Percentiles rank a stretch among this genome's conserved stretches.
Conservation (phyloP, 2,797 vertebrate species). For the Limosa lapponica region DNA sequence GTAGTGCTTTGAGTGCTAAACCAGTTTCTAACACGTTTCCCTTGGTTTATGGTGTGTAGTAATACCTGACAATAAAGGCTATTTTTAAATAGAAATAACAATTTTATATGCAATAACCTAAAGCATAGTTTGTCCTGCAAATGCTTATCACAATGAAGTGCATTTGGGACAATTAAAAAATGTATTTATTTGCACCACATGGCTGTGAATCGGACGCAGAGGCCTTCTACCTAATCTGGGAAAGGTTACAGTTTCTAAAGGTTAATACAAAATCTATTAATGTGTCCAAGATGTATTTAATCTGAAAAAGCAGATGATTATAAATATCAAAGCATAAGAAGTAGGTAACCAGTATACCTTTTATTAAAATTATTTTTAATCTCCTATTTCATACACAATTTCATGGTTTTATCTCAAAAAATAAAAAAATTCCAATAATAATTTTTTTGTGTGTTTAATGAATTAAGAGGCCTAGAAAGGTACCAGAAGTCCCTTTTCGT, state of each 20-base stretch:
- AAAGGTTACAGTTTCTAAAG: neutral
- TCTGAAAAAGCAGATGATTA: neutral
- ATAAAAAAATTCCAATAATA: neutral
- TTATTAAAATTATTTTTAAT: neutral
- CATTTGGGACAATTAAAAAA: neutral
- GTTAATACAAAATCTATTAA: neutral
- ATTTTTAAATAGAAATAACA: neutral
- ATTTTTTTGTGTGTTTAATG: neutral
- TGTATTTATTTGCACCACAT: neutral
- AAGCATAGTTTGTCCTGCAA: neutral
- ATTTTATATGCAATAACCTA: neutral
- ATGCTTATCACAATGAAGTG: neutral
- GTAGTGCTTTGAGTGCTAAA: neutral
- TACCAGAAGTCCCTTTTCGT: neutral
- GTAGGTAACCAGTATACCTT: neutral
- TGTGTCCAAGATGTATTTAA: neutral
- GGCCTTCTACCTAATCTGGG: neutral
- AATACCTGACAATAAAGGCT: neutral
- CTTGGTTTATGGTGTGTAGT: neutral
- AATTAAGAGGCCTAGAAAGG: neutral
- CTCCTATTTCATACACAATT: neutral
- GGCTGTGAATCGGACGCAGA: neutral
- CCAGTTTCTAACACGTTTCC: neutral
- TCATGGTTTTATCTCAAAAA: neutral
- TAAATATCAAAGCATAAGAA: neutral